phyloP scores from a whole-genome alignment of 2,113 vertebrate genomes.

The Hepsetus odoe region DNA sequence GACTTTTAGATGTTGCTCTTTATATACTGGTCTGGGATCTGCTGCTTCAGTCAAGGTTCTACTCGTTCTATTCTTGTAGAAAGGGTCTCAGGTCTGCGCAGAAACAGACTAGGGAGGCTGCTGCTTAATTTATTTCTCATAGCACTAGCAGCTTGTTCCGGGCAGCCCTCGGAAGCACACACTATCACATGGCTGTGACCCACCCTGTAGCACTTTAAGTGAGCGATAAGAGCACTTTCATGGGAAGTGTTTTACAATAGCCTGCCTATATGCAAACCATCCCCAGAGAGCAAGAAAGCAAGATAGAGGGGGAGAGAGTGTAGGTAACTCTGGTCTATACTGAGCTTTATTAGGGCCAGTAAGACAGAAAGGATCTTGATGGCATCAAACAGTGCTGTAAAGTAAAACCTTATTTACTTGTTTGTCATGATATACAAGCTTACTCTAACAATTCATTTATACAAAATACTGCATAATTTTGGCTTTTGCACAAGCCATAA shows the following conservation, averaged over 20 bases:
- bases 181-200: conserved; percentile 41
- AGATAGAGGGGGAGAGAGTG: background rate
- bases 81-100: conserved; percentile 3
- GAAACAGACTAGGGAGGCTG: background rate
- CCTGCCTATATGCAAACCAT: conserved; percentile 47
- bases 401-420: background rate
- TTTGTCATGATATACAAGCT: background rate
- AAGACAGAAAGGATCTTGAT: background rate
- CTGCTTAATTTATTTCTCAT: conserved; percentile 42
- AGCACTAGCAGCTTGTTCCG: conserved; percentile 37
- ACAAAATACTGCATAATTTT: background rate
- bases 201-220: conserved; percentile 46
- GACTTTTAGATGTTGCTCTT: background rate
- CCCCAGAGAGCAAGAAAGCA: conserved; percentile 33
- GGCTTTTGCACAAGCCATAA: background rate
- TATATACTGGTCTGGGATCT: background rate
- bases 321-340: background rate
- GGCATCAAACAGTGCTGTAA: background rate
- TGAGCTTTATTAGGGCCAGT: background rate
- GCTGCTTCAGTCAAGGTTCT: background rate
- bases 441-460: background rate
- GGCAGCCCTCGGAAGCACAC: conserved; percentile 34
- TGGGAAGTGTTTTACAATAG: conserved; percentile 56
- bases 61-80: background rate
- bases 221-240: conserved; percentile 55